These are phyloP conservation scores for Ciconia nigra DNA, from an alignment of 2,797 vertebrate species.

Conservation along the genomic window DNA sequence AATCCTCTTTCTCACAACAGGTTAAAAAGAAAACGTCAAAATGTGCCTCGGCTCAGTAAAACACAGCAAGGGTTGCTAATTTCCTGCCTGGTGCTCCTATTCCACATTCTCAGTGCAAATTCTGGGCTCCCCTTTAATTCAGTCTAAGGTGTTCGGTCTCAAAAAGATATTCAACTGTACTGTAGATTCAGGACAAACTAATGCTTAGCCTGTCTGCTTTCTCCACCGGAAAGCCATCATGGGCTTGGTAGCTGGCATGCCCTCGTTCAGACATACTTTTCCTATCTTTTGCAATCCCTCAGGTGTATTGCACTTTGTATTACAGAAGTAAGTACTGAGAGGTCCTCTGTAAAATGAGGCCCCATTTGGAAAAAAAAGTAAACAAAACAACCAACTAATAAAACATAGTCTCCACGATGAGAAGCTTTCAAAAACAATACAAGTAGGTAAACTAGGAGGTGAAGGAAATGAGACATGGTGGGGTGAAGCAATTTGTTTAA, in stretches of 20 bases:
- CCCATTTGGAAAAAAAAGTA: background rate
- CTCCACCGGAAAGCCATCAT: background rate
- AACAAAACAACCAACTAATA: background rate
- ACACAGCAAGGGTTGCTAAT: background rate
- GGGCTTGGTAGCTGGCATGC: background rate
- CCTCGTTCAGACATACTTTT: background rate
- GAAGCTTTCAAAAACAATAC: background rate
- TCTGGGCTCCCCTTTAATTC: background rate
- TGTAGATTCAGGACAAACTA: background rate
- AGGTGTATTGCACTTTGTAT: background rate
- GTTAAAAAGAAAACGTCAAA: background rate
- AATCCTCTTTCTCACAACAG: background rate
- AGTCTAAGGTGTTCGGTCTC: accelerated
- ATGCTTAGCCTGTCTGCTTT: background rate
- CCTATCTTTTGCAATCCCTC: background rate
- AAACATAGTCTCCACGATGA: background rate
- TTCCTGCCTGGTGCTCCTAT: background rate
- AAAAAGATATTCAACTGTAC: background rate
- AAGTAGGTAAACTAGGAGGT: background rate
- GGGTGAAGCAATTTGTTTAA: background rate
- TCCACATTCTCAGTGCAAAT: background rate
- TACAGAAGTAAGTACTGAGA: background rate
- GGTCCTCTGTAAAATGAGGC: background rate
- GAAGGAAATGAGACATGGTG: background rate
- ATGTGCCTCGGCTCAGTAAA: background rate